Evolutionary conservation across 2,113 vertebrate species (phyloP), one percentile per base, ranked within the genome.

Genomic region (Charina bottae): DNA sequence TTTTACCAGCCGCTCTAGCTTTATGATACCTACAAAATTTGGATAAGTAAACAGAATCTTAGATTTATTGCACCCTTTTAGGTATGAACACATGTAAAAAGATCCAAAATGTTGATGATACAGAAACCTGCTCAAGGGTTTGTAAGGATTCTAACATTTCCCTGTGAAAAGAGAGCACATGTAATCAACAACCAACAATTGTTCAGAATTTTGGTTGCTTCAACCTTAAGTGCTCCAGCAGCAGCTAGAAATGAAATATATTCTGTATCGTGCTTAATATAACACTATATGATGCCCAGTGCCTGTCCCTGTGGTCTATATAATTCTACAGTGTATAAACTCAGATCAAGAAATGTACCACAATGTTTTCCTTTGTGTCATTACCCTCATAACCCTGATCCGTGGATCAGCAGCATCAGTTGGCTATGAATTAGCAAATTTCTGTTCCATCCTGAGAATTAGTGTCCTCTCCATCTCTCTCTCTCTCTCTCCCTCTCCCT

Each of bases 21-120:
- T 97, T 97, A 97, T 28, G 95, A 95, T 91, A 92, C 89, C 95
- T 96, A 56, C 96, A 98, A 97, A 97, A 97, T 95, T 96, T 96
- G 95, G 95, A 95, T 91, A 96, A 97, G 93, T 97, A 97, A 98
- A 97, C 97, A 97, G 95, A 91, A 56, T 96, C 96, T 96, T 97
- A 96, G 97, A 98, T 98, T 97, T 98, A 98, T 97, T 96, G 96
- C 97, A 96, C 56, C 53, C 95, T 92, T 64, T 96, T 96, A 95
- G 92, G 94, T 95, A 92, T 96, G 93, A 93, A 26, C 72, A 37
- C 90, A 95, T 94, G 95, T 95, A 93, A 96, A 96, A 97, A 96
- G 64, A 88, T 94, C 93, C 96, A 94, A 97, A 97, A 96, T 93
- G 95, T 96, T 97, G 97, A 96, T 96, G 96, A 97, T 96, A 95